Base-by-base conservation (phyloP, 1,140 invertebrate genomes). In the Micrasema longulum region DNA sequence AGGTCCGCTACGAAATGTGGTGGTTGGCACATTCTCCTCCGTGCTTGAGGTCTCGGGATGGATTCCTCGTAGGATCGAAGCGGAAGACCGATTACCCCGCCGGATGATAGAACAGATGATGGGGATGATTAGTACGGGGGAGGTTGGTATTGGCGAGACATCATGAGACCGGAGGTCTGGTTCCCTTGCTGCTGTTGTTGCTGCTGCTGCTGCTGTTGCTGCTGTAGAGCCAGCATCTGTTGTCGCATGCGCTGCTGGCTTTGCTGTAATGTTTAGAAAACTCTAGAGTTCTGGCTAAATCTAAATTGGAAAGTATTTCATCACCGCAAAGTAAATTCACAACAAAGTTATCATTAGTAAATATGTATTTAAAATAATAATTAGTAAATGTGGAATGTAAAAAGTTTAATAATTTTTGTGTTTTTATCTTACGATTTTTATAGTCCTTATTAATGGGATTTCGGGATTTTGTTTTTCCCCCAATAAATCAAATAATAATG, bases 171-270 rank as follows among this genome's bases (percentile, higher is more conserved):
- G 73, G 85, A 85, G 0, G 87, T 82, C 14, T 82, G 82, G 4
- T 82, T 82, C 50, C 81, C 79, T 68, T 77, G 76, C 64, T 79
- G 76, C 53, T 78, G 78, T 47, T 12, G 84, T 80, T 76, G 83
- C 79, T 26, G 81, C 77, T 48, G 80, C 77, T 66, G 76, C 74
- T 81, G 57, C 31, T 76, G 75, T 12, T 73, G 75, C 16, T 87
- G 85, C 69, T 87, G 85, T 69, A 80, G 81, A 5, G 85, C 86
- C 5, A 88, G 76, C 84, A 88, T 87, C 75, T 89, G 89, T 74
- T 89, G 89, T 41, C 88, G 86, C 78, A 87, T 85, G 68, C 83
- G 84, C 73, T 82, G 82, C 77, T 81, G 84, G 64, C 77, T 80
- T 12, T 60, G 65, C 43, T 71, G 67, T 57, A 60, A 76, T 38